These are phyloP conservation scores for Esox lucius DNA, from an alignment of 2,797 vertebrate species.

Conservation along the genomic window DNA sequence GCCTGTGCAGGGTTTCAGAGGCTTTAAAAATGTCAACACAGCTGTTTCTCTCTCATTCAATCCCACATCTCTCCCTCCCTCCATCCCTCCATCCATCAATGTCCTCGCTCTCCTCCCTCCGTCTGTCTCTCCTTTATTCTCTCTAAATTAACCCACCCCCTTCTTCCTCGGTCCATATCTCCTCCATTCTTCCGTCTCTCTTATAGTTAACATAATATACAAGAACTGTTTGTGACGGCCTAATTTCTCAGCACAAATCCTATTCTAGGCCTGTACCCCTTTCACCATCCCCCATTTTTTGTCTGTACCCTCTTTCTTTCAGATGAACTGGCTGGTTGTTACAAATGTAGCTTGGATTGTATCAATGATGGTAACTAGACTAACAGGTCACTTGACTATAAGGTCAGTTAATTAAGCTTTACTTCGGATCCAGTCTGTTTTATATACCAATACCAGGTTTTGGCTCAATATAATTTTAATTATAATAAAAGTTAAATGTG, in stretches of 20 bases:
- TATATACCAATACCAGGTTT: not conserved
- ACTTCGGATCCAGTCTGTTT: too few relatives aligned
- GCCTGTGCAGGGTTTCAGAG: constrained; percentile 32
- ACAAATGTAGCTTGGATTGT: constrained; percentile 47
- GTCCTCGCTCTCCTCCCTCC: constrained; percentile 70
- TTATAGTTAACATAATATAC: constrained; percentile 76
- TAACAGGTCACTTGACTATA: not conserved
- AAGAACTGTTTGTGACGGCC: constrained; percentile 71
- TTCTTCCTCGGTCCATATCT: constrained; percentile 21
- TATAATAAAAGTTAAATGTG: not conserved
- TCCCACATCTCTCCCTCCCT: constrained; percentile 47
- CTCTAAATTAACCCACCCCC: constrained; percentile 45
- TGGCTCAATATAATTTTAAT: not conserved
- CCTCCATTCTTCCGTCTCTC: constrained; percentile 51
- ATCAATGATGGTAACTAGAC: constrained; percentile 32
- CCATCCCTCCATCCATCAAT: constrained; percentile 74
- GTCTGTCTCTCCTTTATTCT: constrained; percentile 60
- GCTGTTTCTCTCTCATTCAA: constrained; percentile 52
- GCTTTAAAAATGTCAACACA: constrained; percentile 44
- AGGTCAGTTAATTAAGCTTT: too few relatives aligned
- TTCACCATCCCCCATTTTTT: constrained; percentile 47
- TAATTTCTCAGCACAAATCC: constrained; percentile 74
- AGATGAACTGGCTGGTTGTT: constrained; percentile 61
- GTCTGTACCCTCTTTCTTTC: constrained; percentile 31
- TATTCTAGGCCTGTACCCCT: constrained; percentile 63